phyloP scores from a whole-genome alignment of 2,888 invertebrate genomes.

The Parnassius glacialis region DNA sequence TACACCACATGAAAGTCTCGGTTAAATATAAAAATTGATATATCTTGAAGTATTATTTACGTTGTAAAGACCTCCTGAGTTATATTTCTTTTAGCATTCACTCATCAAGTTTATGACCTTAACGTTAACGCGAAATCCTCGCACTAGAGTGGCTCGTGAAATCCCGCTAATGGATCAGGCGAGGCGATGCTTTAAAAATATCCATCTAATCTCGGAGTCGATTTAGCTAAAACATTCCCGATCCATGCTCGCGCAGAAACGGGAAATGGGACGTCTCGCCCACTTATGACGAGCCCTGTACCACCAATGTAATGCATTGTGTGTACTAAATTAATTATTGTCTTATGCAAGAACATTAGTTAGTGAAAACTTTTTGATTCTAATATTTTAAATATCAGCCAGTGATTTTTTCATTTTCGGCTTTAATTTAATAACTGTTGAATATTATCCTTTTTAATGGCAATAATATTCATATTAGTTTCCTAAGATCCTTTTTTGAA shows the following conservation, averaged over 20 bases:
- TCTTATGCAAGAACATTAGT: background rate
- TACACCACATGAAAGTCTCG: too few species aligned
- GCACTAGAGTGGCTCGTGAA: conserved; percentile 56
- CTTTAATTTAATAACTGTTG: too few species aligned
- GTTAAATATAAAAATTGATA: background rate
- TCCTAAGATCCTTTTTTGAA: too few species aligned
- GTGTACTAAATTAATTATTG: conserved; percentile 16
- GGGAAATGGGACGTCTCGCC: conserved; percentile 61
- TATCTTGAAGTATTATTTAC: background rate
- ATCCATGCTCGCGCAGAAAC: conserved; percentile 56
- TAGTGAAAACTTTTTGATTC: background rate
- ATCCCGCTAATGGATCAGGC: conserved; percentile 70
- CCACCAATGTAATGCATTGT: conserved; percentile 25
- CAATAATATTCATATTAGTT: too few species aligned
- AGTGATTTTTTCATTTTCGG: too few species aligned
- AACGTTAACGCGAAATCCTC: conserved; percentile 55
- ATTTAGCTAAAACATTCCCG: conserved; percentile 67
- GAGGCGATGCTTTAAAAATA: conserved; percentile 69
- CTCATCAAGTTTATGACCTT: conserved; percentile 42
- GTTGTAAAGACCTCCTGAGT: conserved; percentile 14
- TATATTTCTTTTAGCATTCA: conserved; percentile 28
- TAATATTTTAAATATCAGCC: too few species aligned
- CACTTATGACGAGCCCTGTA: conserved; percentile 49
- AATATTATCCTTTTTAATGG: too few species aligned
- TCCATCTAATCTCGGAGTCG: conserved; percentile 66